phyloP scores from a whole-genome alignment of 92 coral and sea anemone species.

The Palythoa caribaeorum region DNA sequence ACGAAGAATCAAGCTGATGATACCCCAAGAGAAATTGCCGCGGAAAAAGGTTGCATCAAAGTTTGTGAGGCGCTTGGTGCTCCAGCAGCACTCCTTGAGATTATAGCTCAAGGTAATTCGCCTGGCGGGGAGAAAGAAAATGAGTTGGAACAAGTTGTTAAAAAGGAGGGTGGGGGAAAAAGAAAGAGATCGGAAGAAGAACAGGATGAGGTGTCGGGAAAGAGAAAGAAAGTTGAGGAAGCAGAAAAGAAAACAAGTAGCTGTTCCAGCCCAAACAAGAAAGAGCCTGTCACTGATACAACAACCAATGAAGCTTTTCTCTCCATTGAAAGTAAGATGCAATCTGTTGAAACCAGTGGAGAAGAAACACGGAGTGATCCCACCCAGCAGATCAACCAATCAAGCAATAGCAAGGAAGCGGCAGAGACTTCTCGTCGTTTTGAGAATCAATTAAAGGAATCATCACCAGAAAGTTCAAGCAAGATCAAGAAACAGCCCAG shows the following conservation, averaged over 20 bases:
- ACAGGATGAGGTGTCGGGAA: not conserved
- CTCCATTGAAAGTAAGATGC: not conserved
- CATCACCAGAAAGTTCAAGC: not conserved
- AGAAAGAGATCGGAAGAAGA: slow-evolving; percentile 13
- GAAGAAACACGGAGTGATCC: not conserved
- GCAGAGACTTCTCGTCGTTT: not conserved
- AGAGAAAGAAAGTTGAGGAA: slow-evolving; percentile 9
- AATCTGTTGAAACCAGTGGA: not conserved
- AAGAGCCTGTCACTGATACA: not conserved
- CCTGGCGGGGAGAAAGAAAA: not conserved
- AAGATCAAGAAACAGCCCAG: not conserved
- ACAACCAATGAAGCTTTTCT: not conserved
- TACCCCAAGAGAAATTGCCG: slow-evolving; percentile 40
- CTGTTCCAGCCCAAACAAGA: not conserved
- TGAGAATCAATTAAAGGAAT: not conserved
- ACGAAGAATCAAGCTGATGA: slow-evolving; percentile 31
- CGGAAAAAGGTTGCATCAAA: slow-evolving; percentile 33
- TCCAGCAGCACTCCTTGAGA: slow-evolving; percentile 21
- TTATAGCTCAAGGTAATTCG: slow-evolving; percentile 16
- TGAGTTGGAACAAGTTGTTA: not conserved
- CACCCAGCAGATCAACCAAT: not conserved
- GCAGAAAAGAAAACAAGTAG: not conserved
- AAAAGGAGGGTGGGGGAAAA: slow-evolving; percentile 9
- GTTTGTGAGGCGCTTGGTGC: slow-evolving; percentile 45
- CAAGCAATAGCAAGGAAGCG: not conserved